Conservation (phyloP, 2,113 vertebrate genomes). For the Mesembrinibis cayennensis region DNA sequence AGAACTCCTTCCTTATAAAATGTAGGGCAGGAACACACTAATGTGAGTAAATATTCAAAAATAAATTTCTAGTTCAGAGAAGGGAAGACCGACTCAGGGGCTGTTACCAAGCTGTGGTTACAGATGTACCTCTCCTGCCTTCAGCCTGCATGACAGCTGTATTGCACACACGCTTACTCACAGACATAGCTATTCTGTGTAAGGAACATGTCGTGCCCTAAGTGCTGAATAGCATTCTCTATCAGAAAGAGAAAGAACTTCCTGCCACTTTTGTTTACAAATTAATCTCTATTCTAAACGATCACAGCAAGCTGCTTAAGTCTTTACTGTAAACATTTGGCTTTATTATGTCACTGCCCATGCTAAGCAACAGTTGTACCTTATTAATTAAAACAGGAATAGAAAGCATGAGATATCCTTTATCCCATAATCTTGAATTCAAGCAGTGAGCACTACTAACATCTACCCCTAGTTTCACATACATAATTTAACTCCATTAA, state of each 20-base stretch:
- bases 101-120: not conserved
- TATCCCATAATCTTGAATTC: not conserved
- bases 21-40: not conserved
- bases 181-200: not conserved
- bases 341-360: not conserved
- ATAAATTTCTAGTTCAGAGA: not conserved
- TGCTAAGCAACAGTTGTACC: not conserved
- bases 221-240: not conserved
- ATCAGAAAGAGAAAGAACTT: not conserved
- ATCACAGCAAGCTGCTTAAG: not conserved
- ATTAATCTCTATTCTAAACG: not conserved
- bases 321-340: not conserved
- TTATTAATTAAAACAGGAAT: not conserved
- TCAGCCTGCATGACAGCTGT: not conserved
- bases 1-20: not conserved
- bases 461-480: not conserved
- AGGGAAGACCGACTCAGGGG: rapidly evolving
- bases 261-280: not conserved
- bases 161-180: not conserved
- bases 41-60: rapidly evolving
- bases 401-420: not conserved
- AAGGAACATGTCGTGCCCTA: rapidly evolving
- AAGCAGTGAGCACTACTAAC: not conserved
- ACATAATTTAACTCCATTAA: not conserved
- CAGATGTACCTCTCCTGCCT: not conserved